Conservation (phyloP, 2,797 vertebrate species). For the Chelon auratus region DNA sequence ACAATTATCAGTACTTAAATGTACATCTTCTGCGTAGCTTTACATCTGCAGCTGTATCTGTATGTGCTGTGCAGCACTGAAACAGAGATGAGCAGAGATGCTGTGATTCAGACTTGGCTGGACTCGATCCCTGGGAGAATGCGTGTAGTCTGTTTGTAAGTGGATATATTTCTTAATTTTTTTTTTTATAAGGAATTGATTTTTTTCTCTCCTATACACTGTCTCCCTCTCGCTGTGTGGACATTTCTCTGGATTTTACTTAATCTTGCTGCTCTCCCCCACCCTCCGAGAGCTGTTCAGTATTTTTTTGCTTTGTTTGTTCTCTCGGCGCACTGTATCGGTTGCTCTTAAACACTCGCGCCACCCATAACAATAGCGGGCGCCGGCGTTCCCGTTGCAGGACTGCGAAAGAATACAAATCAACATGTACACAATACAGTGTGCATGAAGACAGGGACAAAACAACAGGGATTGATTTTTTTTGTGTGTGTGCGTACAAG, state of each 20-base stretch:
- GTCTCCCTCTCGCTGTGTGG: conserved; percentile 5
- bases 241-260: conserved; percentile 30
- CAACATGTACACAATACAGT: conserved; percentile 19
- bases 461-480: conserved; percentile 27
- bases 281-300: not conserved
- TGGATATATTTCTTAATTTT: conserved; percentile 16
- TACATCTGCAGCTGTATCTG: conserved; percentile 31
- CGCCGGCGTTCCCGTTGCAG: not conserved
- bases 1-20: conserved; percentile 9
- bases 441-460: conserved; percentile 17
- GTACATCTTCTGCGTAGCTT: conserved; percentile 8
- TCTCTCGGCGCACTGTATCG: conserved; percentile 26
- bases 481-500: not conserved
- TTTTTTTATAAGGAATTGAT: conserved; percentile 20
- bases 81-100: conserved; percentile 31
- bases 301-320: conserved; percentile 40
- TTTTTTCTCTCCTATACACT: conserved; percentile 4
- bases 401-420: conserved; percentile 37
- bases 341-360: conserved; percentile 32
- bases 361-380: conserved; percentile 37
- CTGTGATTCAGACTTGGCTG: conserved; percentile 47
- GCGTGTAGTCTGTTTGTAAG: conserved; percentile 22
- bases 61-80: conserved; percentile 35
- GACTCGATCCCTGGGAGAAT: conserved; percentile 33
- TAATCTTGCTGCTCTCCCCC: conserved; percentile 9